Evolutionary conservation across 2,797 vertebrate species (phyloP).

Genomic region (Pogoniulus pusillus): DNA sequence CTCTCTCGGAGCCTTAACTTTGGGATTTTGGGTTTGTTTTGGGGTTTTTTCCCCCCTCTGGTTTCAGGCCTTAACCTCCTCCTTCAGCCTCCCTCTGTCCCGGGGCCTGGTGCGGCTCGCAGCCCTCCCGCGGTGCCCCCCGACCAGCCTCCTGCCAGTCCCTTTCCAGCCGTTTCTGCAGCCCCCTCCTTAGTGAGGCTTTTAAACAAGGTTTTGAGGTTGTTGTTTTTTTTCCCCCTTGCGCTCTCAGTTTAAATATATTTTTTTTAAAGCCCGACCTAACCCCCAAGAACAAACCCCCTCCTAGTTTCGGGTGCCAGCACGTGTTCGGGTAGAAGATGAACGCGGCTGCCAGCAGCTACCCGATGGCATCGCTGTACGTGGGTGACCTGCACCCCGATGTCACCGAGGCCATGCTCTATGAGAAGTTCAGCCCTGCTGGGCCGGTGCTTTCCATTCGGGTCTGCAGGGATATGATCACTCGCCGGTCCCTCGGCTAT

Average conservation of each 20-base stretch:
- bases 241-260: neutral
- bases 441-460: conserved; percentile 97
- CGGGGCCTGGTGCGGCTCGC: neutral
- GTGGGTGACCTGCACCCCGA: conserved; percentile 98
- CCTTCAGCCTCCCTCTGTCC: neutral
- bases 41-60: no score
- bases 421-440: conserved; percentile 98
- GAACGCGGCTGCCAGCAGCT: conserved; percentile 91
- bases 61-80: neutral
- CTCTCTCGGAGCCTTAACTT: neutral
- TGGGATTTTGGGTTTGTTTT: neutral
- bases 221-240: no score
- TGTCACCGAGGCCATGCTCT: conserved; percentile 98
- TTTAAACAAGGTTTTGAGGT: neutral
- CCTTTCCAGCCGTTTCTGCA: neutral
- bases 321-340: conserved; percentile 74
- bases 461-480: conserved; percentile 98
- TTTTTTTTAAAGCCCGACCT: neutral
- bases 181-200: neutral
- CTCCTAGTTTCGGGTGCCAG: conserved; percentile 1
- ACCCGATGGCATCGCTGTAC: conserved; percentile 98
- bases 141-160: neutral
- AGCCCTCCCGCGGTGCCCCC: no score
- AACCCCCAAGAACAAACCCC: neutral
- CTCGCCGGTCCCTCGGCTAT: conserved; percentile 94